These are phyloP conservation scores for Stenichneumon culpator DNA, from an alignment of 2,888 invertebrate genomes.

Conservation along the genomic window DNA sequence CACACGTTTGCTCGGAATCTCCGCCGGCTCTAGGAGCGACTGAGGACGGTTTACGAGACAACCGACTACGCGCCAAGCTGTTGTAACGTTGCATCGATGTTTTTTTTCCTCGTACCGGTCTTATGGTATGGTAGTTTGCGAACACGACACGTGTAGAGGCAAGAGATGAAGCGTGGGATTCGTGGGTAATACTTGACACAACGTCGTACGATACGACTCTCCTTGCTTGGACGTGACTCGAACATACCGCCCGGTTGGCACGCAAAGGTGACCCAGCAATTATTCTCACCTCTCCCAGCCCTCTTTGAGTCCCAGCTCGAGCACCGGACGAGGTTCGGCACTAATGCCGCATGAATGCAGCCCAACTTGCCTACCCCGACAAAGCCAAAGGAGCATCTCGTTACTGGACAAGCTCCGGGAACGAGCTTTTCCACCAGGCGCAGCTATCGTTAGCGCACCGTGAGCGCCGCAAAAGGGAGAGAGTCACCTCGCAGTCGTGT, in stretches of 20 bases:
- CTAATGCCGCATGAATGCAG: constrained; percentile 29
- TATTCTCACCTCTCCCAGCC: constrained; percentile 61
- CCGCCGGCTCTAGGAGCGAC: neutral
- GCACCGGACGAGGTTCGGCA: constrained; percentile 22
- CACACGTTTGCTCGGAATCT: neutral
- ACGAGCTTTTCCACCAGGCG: neutral
- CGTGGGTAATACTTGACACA: constrained; percentile 11
- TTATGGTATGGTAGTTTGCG: neutral
- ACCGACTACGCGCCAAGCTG: neutral
- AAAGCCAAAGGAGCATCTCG: constrained; percentile 70
- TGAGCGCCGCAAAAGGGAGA: neutral
- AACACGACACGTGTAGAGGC: neutral
- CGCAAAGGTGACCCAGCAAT: constrained; percentile 67
- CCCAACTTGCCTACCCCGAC: constrained; percentile 30
- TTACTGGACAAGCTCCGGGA: constrained; percentile 48
- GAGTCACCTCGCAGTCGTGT: neutral
- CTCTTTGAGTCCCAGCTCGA: constrained; percentile 60
- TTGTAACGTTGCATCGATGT: neutral
- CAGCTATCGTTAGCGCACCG: neutral
- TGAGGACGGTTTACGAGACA: neutral
- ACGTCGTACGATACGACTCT: constrained; percentile 16
- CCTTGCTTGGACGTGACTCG: neutral
- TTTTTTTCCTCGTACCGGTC: neutral
- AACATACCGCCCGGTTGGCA: neutral
- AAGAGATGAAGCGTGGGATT: neutral